Base-by-base conservation (phyloP, 2,113 vertebrate species). In the Dipodomys ordii region DNA sequence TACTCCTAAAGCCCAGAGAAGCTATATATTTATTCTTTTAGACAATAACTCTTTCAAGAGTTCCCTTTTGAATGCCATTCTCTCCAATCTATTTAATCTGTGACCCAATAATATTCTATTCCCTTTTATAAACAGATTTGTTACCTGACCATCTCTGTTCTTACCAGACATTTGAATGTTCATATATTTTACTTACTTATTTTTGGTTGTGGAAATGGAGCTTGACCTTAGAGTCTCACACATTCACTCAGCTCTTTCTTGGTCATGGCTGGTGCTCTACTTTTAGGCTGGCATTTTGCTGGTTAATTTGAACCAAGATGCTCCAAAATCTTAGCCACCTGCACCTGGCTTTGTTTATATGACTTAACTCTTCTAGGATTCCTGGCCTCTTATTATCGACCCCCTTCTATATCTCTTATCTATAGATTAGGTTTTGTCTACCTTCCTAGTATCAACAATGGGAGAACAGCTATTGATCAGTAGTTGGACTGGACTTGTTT, bases 331-430 rank as follows among this genome's bases (percentile, higher is more conserved):
- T 57, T 18, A 57, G 53, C 53, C 53, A 57, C 53, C 53, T 16
- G 3, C 62, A 64, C 8, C 20, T 64, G 53, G 64, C 76, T 68
- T 69, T 53, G 32, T 71, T 84, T 78, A 73, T 16, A 49, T 69
- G 86, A 89, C 60, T 78, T 85, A 35, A 15, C 30, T 92, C 23
- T 92, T 90, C 49, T 87, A 57, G 25, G 90, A 74, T 60, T 81
- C 76, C 69, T 86, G 53, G 25, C 39, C 83, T 23, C 46, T 76
- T 73, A 62, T 83, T 68, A 89, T 23, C 49, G 91, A 53, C 13
- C 30, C 11, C 19, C 46, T 18, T 85, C 27, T 4, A 19, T 44
- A 27, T 62, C n/a, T 65, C 60, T 88, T 30, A 32, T 81, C 7
- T 27, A 62, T 46, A 53, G 68, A 49, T 53, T 60, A 88, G 78